Evolutionary conservation across 1,140 invertebrate species (phyloP).

Genomic region (Tenebrio molitor): DNA sequence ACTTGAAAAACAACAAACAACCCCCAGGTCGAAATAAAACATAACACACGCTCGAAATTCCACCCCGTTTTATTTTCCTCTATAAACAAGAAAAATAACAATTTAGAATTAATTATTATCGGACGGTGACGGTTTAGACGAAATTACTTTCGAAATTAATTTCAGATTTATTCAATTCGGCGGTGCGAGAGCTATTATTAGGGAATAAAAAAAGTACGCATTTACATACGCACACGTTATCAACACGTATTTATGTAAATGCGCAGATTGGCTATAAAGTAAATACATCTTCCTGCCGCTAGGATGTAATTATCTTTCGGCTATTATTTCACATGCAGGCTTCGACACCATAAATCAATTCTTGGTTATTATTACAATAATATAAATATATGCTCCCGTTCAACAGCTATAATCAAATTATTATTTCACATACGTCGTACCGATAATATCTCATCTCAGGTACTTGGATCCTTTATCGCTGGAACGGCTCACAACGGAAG

Average conservation of each 20-base stretch:
- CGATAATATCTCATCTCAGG: slow-evolving; percentile 19
- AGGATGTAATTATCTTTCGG: slow-evolving; percentile 3
- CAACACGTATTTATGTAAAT: slow-evolving; percentile 26
- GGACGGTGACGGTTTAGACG: background rate
- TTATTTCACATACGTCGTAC: background rate
- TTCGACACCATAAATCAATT: slow-evolving; percentile 22
- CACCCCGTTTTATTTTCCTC: background rate
- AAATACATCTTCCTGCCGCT: slow-evolving; percentile 3
- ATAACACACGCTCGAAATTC: slow-evolving; percentile 2
- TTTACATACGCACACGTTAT: slow-evolving; percentile 13
- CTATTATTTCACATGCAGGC: slow-evolving; percentile 20
- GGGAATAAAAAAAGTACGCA: background rate
- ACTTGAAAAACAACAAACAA: slow-evolving; percentile 39
- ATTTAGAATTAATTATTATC: background rate
- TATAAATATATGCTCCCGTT: slow-evolving; percentile 28
- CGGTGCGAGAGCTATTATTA: background rate
- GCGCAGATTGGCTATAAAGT: background rate
- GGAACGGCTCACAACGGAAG: too few species aligned
- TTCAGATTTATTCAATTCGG: slow-evolving; percentile 12
- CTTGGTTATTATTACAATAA: slow-evolving; percentile 22
- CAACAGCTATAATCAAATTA: slow-evolving; percentile 24
- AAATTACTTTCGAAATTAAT: slow-evolving; percentile 6
- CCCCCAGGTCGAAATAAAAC: slow-evolving; percentile 14
- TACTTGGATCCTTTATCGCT: too few species aligned
- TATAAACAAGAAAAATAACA: slow-evolving; percentile 5